Evolutionary conservation across 2,113 vertebrate species (phyloP).

Genomic region (Colius striatus): DNA sequence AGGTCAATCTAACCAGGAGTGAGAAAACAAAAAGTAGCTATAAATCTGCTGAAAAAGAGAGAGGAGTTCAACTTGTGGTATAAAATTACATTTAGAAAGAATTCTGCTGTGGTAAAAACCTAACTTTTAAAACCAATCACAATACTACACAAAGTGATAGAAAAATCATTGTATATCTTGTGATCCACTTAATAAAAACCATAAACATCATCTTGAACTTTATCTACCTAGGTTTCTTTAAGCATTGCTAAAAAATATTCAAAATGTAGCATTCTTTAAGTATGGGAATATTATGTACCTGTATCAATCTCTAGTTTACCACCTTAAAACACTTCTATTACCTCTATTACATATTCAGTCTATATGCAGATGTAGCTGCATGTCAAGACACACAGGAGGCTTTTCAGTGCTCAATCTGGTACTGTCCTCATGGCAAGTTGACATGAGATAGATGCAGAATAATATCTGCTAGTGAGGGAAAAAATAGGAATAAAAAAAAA

Average conservation of each 20-base stretch:
- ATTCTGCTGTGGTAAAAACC: not conserved
- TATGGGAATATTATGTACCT: not conserved
- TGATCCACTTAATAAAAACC: not conserved
- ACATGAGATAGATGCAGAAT: not conserved
- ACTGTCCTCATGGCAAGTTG: not conserved
- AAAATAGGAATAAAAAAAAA: conserved; percentile 3
- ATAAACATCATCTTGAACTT: not conserved
- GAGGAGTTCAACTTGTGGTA: conserved; percentile 3
- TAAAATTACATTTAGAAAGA: conserved; percentile 5
- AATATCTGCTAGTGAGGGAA: not conserved
- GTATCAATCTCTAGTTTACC: not conserved
- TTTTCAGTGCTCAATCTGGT: not conserved
- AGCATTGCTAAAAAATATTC: not conserved
- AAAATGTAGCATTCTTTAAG: not conserved
- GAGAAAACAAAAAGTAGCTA: conserved; percentile 41
- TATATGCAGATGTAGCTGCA: not conserved
- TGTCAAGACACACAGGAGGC: not conserved
- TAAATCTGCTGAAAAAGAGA: conserved; percentile 51
- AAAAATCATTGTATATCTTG: not conserved
- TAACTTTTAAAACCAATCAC: not conserved
- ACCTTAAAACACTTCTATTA: not conserved
- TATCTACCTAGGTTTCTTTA: not conserved
- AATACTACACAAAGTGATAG: not conserved
- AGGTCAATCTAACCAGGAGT: conserved; percentile 44
- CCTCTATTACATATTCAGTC: not conserved